These are phyloP conservation scores for Vanessa cardui DNA, from an alignment of 2,888 invertebrate genomes.

Conservation along the genomic window DNA sequence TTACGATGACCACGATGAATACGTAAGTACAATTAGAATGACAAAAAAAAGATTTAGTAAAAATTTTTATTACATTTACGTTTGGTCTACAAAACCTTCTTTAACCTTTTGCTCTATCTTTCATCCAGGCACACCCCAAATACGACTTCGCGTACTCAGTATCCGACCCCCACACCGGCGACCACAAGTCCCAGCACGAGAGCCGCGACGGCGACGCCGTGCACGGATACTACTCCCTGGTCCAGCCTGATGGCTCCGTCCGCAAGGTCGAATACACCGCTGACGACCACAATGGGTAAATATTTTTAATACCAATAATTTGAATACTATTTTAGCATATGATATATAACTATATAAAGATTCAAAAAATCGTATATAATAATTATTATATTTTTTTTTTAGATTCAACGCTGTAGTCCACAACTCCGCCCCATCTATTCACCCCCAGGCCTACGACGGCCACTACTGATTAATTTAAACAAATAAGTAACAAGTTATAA, in stretches of 20 bases:
- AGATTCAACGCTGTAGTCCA: conserved; percentile 79
- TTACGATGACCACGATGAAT: conserved; percentile 64
- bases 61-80: too few species aligned
- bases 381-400: conserved; percentile 42
- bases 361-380: not conserved
- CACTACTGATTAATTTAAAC: conserved; percentile 42
- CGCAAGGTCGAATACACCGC: conserved; percentile 80
- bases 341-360: too few species aligned
- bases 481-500: not conserved
- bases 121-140: conserved; percentile 63
- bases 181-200: conserved; percentile 82
- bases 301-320: not conserved
- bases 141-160: conserved; percentile 80
- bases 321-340: too few species aligned
- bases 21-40: conserved; percentile 33
- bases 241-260: conserved; percentile 80
- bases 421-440: conserved; percentile 66
- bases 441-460: conserved; percentile 60
- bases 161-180: conserved; percentile 81
- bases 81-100: too few species aligned
- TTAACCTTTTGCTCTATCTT: not conserved
- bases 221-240: conserved; percentile 83
- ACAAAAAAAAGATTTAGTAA: too few species aligned
- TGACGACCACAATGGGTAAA: conserved; percentile 78
- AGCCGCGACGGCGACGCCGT: conserved; percentile 80